Base-by-base conservation (phyloP, 2,113 vertebrate genomes). In the Seriola quinqueradiata region DNA sequence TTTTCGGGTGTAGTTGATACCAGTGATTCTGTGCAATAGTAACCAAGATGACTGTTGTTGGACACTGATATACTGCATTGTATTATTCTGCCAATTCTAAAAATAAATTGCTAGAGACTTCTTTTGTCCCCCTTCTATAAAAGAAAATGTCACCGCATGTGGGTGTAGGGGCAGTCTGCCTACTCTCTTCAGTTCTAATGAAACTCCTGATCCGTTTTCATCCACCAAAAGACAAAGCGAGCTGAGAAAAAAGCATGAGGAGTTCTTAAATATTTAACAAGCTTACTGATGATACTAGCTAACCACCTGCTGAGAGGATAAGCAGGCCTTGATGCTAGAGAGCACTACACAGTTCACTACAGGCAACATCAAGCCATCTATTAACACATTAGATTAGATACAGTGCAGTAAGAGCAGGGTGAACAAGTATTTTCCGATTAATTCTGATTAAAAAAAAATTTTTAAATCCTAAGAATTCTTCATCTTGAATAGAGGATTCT, bases 261-360 rank as follows among this genome's bases (percentile, higher is more conserved):
- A 79, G 55, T 46, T 84, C 38, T 52, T 89, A 61, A 92, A 90
- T 92, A 82, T 89, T 89, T 88, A 80, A 85, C 5, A 3, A 70
- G 72, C 77, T 88, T 90, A 91, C 88, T 89, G 85, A 91, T 90
- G 78, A 58, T 70, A 67, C 84, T 25, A 64, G 75, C 73, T 1
- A 70, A 72, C 82, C 66, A 54, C 79, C 75, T 75, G 42, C 77
- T 84, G 79, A 73, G 72, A 75, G 54, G 60, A 77, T 83, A 81
- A 90, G 82, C 32, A 83, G 79, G 61, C 46, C 73, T 76, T 19
- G 42, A 36, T 83, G 67, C 65, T 38, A 28, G n/a, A 28, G 32
- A 74, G 70, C 40, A 78, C 74, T 77, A 80, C 67, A 77, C 34
- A 80, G 58, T 58, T 60, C 23, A 76, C 66, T 40, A 55, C 68